These are phyloP conservation scores for Ibidorhyncha struthersii DNA, from an alignment of 2,113 vertebrate genomes.

Conservation along the genomic window DNA sequence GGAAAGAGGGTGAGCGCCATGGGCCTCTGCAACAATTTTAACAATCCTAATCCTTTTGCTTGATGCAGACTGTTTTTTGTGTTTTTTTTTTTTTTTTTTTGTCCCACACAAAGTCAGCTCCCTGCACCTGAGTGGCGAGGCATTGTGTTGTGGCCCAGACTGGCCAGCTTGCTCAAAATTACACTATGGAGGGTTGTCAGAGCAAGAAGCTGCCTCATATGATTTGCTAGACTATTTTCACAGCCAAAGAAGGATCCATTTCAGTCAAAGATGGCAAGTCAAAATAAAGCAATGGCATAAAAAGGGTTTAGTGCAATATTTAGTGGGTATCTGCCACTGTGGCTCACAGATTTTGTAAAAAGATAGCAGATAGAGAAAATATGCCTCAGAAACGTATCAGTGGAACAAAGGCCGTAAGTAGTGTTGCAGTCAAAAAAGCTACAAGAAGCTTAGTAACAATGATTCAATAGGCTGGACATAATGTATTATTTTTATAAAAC, in stretches of 20 bases:
- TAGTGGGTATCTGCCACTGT: neutral
- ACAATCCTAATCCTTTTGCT: neutral
- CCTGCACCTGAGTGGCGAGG: accelerated
- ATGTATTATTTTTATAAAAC: neutral
- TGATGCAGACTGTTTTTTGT: neutral
- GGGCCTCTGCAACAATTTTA: neutral
- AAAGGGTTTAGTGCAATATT: neutral
- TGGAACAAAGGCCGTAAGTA: no score
- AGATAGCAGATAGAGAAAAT: no score
- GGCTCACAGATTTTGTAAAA: no score
- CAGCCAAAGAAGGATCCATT: neutral
- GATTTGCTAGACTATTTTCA: neutral
- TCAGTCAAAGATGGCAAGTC: neutral
- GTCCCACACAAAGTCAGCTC: neutral
- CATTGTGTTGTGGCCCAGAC: neutral
- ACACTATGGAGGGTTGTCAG: neutral
- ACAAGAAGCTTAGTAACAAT: no score
- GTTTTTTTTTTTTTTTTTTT: neutral
- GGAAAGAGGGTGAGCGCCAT: neutral
- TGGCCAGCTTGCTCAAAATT: neutral
- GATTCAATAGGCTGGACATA: no score
- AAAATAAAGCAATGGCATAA: neutral
- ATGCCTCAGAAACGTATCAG: no score
- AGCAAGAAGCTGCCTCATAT: neutral
- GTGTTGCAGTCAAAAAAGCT: no score